Evolutionary conservation across 2,888 invertebrate species (phyloP).

Genomic region (Allygus modestus): DNA sequence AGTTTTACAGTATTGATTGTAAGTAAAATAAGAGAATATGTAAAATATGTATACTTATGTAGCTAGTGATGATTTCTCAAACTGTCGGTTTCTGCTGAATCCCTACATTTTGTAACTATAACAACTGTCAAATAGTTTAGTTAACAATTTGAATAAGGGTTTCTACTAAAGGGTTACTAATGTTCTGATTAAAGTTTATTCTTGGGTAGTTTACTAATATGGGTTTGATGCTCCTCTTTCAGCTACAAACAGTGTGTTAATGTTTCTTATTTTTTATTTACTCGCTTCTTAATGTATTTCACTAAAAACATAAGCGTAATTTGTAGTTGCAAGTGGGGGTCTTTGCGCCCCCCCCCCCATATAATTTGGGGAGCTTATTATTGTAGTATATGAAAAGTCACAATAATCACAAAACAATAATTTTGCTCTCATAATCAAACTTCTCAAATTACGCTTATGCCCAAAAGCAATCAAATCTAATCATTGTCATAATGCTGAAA

Average conservation of each 20-base stretch:
- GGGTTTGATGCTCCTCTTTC: background rate
- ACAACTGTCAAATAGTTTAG: background rate
- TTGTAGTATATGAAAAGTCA: no score
- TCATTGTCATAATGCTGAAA: no score
- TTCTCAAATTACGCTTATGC: no score
- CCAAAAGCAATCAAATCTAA: no score
- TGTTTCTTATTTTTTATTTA: no score
- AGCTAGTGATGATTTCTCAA: background rate
- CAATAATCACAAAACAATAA: no score
- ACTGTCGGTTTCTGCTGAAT: background rate
- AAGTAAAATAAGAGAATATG: background rate
- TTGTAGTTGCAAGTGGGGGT: no score
- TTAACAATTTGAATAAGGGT: background rate
- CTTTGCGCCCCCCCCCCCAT: no score
- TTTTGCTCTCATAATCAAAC: no score
- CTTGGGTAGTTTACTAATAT: background rate
- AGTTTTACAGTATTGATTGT: constrained; percentile 29
- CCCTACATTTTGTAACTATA: background rate
- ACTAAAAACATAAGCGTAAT: no score
- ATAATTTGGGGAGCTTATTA: no score
- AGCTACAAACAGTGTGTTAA: background rate
- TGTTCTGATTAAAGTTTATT: background rate
- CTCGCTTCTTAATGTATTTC: no score
- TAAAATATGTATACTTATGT: constrained; percentile 23
- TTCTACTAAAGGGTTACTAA: constrained; percentile 21